Evolutionary conservation across 1,140 invertebrate species (phyloP).

Genomic region (Psix sp.): DNA sequence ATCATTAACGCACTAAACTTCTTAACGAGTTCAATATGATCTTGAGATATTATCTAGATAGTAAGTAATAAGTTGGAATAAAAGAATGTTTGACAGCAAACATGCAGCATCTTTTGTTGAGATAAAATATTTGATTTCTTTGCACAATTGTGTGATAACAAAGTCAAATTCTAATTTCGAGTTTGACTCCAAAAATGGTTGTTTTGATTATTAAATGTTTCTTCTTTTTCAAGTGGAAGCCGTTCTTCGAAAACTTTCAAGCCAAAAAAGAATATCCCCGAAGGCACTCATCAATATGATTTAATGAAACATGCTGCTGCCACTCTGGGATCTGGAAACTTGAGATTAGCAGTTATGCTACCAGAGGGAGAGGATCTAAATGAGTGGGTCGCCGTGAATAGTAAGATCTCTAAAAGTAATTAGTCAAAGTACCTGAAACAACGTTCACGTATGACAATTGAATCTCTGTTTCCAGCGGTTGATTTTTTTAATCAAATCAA

Average conservation of each 20-base stretch:
- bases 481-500: constrained; percentile 99
- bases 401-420: constrained; percentile 79
- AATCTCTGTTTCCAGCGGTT: constrained; percentile 87
- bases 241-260: constrained; percentile 98
- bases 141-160: too few species aligned
- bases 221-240: constrained; percentile 81
- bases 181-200: neutral
- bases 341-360: constrained; percentile 95
- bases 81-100: too few species aligned
- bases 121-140: too few species aligned
- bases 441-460: too few species aligned
- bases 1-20: too few species aligned
- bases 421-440: neutral
- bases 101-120: too few species aligned
- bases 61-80: too few species aligned
- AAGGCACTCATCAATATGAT: constrained; percentile 99
- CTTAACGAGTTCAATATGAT: too few species aligned
- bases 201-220: constrained; percentile 16
- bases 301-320: constrained; percentile 99
- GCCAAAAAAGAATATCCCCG: constrained; percentile 99
- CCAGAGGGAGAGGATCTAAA: constrained; percentile 99
- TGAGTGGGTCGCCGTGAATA: constrained; percentile 99
- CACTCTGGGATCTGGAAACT: constrained; percentile 97
- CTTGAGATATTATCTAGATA: too few species aligned
- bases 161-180: too few species aligned